A percentile compares a stretch with the other conserved stretches of the same genome.
phyloP scores from a whole-genome alignment of 1,140 invertebrate species.

The Temnothorax nylanderi region DNA sequence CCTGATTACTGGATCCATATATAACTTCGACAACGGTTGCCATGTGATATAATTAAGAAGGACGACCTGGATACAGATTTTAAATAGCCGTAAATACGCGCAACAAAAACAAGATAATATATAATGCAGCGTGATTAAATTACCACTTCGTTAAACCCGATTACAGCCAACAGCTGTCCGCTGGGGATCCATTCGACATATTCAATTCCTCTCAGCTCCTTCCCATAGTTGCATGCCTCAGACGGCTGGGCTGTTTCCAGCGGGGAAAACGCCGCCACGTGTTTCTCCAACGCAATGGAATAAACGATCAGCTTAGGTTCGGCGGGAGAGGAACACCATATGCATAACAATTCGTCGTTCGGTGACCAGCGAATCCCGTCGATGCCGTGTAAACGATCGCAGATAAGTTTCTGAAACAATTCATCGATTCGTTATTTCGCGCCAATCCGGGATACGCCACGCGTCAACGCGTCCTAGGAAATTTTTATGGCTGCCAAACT shows the following conservation, averaged over 20 bases:
- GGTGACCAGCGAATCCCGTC: slow-evolving; percentile 83
- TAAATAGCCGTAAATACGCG: background rate
- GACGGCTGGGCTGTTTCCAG: slow-evolving; percentile 15
- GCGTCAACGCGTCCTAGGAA: background rate
- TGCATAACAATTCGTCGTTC: slow-evolving; percentile 81
- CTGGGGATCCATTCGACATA: slow-evolving; percentile 81
- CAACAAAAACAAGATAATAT: background rate
- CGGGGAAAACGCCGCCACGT: slow-evolving; percentile 78
- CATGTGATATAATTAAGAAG: slow-evolving; percentile 83
- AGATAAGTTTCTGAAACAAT: slow-evolving; percentile 82
- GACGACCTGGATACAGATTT: slow-evolving; percentile 72
- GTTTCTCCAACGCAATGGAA: slow-evolving; percentile 78
- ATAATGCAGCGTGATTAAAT: background rate
- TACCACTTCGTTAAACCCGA: slow-evolving; percentile 83
- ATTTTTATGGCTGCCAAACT: background rate
- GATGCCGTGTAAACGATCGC: slow-evolving; percentile 78
- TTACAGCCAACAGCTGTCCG: slow-evolving; percentile 82
- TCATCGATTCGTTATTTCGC: slow-evolving; percentile 16
- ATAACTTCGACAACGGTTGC: slow-evolving; percentile 79
- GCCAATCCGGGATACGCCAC: background rate
- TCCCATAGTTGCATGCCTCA: slow-evolving; percentile 15
- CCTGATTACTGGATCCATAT: slow-evolving; percentile 80
- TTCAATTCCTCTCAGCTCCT: slow-evolving; percentile 80
- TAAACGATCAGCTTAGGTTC: slow-evolving; percentile 81
- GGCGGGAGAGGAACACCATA: slow-evolving; percentile 81